phyloP scores from a whole-genome alignment of 1,140 invertebrate genomes.

The Pogonomyrmex californicus region DNA sequence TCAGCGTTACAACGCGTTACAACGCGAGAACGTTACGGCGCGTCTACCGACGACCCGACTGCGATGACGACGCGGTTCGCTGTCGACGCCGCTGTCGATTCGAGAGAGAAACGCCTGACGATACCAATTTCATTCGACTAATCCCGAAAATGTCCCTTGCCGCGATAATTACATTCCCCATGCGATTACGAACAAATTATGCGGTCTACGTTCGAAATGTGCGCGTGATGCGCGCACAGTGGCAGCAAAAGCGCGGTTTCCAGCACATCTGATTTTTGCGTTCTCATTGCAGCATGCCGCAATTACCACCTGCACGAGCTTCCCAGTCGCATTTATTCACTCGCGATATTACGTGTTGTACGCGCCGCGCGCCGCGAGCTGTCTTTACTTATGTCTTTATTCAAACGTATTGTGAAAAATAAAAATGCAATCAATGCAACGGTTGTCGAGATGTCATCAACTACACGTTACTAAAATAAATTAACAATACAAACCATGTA shows the following conservation, averaged over 20 bases:
- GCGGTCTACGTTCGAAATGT: not conserved
- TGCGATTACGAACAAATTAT: constrained; percentile 34
- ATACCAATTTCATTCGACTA: constrained; percentile 25
- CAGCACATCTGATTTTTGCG: not conserved
- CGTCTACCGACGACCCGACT: not conserved
- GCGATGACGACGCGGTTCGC: no score
- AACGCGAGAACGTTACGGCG: constrained; percentile 5
- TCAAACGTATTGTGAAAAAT: not conserved
- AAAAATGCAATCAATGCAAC: not conserved
- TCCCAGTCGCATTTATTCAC: not conserved
- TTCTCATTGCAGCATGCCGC: not conserved
- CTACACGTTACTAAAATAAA: not conserved
- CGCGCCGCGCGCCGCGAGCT: not conserved
- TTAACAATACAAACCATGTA: not conserved
- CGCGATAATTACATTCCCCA: constrained; percentile 34
- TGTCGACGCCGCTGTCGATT: not conserved
- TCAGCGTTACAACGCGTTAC: constrained; percentile 33
- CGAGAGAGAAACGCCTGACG: not conserved
- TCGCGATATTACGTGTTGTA: not conserved
- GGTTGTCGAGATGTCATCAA: not conserved
- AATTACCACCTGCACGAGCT: not conserved
- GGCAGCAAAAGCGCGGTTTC: not conserved
- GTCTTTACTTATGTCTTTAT: not conserved
- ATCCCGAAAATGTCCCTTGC: constrained; percentile 21
- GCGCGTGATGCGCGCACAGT: no score